phyloP scores from a whole-genome alignment of 2,888 invertebrate genomes.

The Lomographa bimaculata region DNA sequence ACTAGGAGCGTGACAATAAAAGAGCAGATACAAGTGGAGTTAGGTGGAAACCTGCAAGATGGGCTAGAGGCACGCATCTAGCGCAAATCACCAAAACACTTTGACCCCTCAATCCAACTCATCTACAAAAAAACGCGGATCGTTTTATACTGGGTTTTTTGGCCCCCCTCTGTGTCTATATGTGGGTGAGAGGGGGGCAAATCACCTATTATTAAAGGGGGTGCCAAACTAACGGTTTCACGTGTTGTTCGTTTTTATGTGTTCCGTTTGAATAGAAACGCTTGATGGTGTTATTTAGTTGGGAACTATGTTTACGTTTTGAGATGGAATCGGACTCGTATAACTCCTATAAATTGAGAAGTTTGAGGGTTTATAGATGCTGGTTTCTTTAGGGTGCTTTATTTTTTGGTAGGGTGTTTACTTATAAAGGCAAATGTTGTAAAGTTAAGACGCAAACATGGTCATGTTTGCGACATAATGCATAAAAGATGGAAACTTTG shows the following conservation, averaged over 20 bases:
- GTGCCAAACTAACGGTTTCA: constrained; percentile 77
- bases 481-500: too few relatives aligned
- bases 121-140: constrained; percentile 32
- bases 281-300: constrained; percentile 72
- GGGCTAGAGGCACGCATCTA: constrained; percentile 70
- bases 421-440: too few relatives aligned
- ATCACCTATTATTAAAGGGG: constrained; percentile 80
- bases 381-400: too few relatives aligned
- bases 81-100: constrained; percentile 39
- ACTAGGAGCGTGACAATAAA: constrained; percentile 75
- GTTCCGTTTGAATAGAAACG: constrained; percentile 65
- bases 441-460: background rate
- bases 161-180: constrained; percentile 45
- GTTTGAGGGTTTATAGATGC: background rate
- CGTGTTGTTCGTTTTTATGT: constrained; percentile 77
- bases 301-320: constrained; percentile 50
- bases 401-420: too few relatives aligned
- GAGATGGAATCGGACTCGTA: constrained; percentile 14
- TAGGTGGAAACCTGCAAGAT: constrained; percentile 68
- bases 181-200: constrained; percentile 60
- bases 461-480: too few relatives aligned
- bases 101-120: constrained; percentile 38
- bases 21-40: constrained; percentile 78
- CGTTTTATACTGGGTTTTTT: constrained; percentile 47
- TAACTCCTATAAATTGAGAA: constrained; percentile 7